Evolutionary conservation across 2,797 vertebrate species (phyloP).

Genomic region (Rhabdophis nuchalis): DNA sequence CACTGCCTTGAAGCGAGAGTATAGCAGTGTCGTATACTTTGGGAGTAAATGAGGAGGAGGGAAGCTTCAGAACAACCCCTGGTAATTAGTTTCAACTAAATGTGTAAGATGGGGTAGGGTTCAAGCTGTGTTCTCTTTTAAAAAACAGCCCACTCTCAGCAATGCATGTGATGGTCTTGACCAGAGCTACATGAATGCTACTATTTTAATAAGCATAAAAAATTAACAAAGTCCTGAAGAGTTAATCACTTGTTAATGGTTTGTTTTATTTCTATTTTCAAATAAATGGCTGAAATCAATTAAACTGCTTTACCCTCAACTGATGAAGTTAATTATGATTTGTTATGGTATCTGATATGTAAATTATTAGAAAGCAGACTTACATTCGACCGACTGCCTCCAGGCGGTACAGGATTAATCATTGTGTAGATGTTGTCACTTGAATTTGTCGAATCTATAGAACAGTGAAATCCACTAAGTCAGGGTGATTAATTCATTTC

Average conservation of each 20-base stretch:
- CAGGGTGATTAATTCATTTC: conserved; percentile 77
- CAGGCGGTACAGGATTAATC: conserved; percentile 95
- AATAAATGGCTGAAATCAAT: conserved; percentile 81
- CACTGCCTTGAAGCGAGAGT: background rate
- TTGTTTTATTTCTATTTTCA: conserved; percentile 75
- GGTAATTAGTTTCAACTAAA: background rate
- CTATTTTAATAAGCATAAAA: conserved; percentile 53
- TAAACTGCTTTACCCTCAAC: conserved; percentile 75
- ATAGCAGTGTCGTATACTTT: background rate
- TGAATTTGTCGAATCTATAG: conserved; percentile 97
- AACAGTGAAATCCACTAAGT: conserved; percentile 69
- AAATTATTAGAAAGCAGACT: conserved; percentile 81
- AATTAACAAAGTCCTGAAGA: conserved; percentile 58
- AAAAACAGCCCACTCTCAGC: background rate
- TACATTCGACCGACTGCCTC: conserved; percentile 95
- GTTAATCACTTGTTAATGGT: conserved; percentile 74
- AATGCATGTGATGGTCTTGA: background rate
- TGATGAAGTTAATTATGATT: conserved; percentile 82
- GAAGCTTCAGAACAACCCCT: background rate
- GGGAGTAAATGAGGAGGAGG: background rate
- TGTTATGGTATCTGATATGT: conserved; percentile 80
- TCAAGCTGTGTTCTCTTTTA: background rate
- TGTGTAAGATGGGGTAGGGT: fast-evolving
- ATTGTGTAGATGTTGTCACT: conserved; percentile 99
- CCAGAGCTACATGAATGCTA: conserved; percentile 4